Base-by-base conservation (phyloP, 2,113 vertebrate species). In the Melanerpes aurifrons region DNA sequence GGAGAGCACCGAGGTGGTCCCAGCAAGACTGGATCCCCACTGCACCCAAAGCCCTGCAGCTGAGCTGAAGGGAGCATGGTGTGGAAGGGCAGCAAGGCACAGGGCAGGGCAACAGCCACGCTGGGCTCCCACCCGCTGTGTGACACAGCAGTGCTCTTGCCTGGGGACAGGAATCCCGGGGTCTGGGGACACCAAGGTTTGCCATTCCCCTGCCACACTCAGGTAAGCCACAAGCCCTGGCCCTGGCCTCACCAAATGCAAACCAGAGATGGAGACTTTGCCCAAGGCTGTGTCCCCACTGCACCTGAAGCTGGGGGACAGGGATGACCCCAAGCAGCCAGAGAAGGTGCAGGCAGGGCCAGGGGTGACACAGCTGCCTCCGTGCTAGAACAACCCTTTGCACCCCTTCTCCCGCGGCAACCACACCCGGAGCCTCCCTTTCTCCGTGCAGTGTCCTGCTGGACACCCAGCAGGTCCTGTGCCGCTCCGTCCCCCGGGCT, bases 361-460 rank as follows among this genome's bases (percentile, higher is more conserved):
- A 22, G 47, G 35, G 37, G 43, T 2, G 1, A 15, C 26, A 19
- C 4, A 2, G 62, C 53, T 56, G 53, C 28, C 45, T 64, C 53
- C 8, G 3, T 3, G 47, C 19, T 19, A 15, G 22, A 22, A 31
- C 62, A 18, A 3, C 17, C 10, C 37, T 9, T 37, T 2, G 4
- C 56, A 61, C 20, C 18, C 24, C 3, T 15, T 35, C n/a, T 63
- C 62, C 58, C 50, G 8, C 1, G 2, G 26, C 40, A 19, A 37
- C 28, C 22, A 7, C 4, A 22, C 31, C 43, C 45, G 15, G 32
- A 78, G 67, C 14, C 21, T 31, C 69, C 37, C 45, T 32, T 28
- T 43, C n/a, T 48, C 9, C 56, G 0, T 0, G 20, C n/a, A 28
- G 5, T 1, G 1, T 5, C 31, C 59, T 10, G 37, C 10, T 0